Conservation (phyloP, 2,888 invertebrate genomes). For the Caradrina kadenii region DNA sequence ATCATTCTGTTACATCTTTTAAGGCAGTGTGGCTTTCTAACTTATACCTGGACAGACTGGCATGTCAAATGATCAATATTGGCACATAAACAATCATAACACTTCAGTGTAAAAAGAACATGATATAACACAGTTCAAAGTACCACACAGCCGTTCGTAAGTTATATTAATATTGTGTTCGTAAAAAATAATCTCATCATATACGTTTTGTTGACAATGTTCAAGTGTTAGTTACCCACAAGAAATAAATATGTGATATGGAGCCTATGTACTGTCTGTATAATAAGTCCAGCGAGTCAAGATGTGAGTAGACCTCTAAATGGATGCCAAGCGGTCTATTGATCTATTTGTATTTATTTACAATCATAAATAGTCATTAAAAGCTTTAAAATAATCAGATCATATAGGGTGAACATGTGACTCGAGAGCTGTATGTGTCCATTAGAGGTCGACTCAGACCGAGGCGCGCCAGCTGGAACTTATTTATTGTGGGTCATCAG, state of each 20-base stretch:
- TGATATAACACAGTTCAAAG: constrained; percentile 62
- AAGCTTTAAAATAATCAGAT: constrained; percentile 54
- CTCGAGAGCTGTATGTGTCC: constrained; percentile 10
- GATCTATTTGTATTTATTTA: constrained; percentile 51
- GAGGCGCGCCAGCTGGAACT: constrained; percentile 58
- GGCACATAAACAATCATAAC: constrained; percentile 74
- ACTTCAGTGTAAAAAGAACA: constrained; percentile 60
- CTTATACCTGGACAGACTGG: constrained; percentile 88
- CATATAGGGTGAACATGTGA: constrained; percentile 28
- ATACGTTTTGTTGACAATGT: constrained; percentile 72
- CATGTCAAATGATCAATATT: constrained; percentile 83
- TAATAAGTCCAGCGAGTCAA: constrained; percentile 48
- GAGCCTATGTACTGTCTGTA: constrained; percentile 55
- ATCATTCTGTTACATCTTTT: constrained; percentile 81
- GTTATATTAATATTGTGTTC: constrained; percentile 56
- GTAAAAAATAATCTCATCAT: constrained; percentile 70
- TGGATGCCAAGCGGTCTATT: constrained; percentile 22
- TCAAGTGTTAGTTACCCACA: constrained; percentile 76
- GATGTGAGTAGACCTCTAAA: constrained; percentile 49
- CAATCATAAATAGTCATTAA: constrained; percentile 53
- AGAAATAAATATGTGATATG: constrained; percentile 77
- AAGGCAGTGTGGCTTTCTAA: constrained; percentile 88
- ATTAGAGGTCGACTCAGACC: constrained; percentile 41
- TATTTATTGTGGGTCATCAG: constrained; percentile 75
- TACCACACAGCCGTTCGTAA: constrained; percentile 82